Evolutionary conservation across 2,797 vertebrate genomes (phyloP), one percentile per base, ranked within the genome.

Genomic region (Semotilus atromaculatus): DNA sequence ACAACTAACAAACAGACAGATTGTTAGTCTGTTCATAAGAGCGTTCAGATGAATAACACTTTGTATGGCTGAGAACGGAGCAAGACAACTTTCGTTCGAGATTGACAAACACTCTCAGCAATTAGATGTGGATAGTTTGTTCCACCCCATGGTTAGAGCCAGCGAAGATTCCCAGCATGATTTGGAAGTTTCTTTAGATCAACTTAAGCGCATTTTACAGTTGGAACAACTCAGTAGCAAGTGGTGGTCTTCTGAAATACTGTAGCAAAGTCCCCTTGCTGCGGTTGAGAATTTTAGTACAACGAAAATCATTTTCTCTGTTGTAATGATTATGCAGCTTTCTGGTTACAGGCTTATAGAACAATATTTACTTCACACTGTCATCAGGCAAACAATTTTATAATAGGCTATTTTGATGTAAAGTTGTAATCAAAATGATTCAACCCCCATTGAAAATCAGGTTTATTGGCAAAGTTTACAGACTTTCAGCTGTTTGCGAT

Each of bases 91-190:
- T 83, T 86, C 45, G 64, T 80, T 34, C 67, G 71, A 86, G 53
- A 87, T 29, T 60, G 77, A 84, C 40, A 68, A 82, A 73, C 74
- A 82, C 38, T 38, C 29, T 26, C 18, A 34, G 64, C 81, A 80
- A 75, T 86, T 80, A 88, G 62, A 72, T 75, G 60, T 55, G 55
- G 77, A n/a, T 72, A 77, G 68, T 31, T 82, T 38, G 64, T 72
- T 85, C 55, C 43, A 36, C n/a, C 48, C 70, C 26, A 64, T 21
- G 53, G 13, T 72, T 74, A 40, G 40, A 67, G 11, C 29, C 29
- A 51, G 68, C 51, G 64, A 76, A 86, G 26, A 67, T 81, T 76
- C 45, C 4, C 73, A 77, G 85, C 62, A 60, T 55, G 80, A 3
- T 31, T 86, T 45, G 26, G 31, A 83, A 73, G 74, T 55, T 73